Conservation (phyloP, 2,797 vertebrate species). For the Argya squamiceps region DNA sequence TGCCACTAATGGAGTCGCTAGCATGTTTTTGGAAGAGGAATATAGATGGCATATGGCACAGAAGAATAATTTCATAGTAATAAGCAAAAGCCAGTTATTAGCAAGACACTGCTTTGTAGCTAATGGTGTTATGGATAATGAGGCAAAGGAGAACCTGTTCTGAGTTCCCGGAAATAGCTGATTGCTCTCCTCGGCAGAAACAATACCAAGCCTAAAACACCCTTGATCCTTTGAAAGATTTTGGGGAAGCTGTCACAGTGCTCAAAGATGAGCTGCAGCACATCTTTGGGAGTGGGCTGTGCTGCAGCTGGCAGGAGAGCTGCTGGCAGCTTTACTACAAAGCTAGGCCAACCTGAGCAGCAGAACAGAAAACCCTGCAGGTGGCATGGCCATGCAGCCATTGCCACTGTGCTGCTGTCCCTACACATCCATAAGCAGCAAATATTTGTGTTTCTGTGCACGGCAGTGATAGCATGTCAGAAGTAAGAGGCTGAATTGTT, state of each 20-base stretch:
- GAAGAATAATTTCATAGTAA: slow-evolving; percentile 51
- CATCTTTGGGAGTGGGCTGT: neutral
- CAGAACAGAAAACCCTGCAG: neutral
- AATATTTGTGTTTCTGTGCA: neutral
- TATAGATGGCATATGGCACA: slow-evolving; percentile 29
- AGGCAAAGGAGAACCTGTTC: neutral
- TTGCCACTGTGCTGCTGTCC: neutral
- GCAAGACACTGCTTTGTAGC: neutral
- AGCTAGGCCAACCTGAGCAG: neutral
- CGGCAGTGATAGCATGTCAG: neutral
- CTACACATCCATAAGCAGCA: accelerated
- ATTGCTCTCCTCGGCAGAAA: neutral
- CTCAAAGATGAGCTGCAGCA: neutral
- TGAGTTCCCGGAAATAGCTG: neutral
- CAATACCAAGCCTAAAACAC: neutral
- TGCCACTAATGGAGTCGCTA: slow-evolving; percentile 22
- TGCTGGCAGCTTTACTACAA: neutral
- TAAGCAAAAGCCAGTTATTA: slow-evolving; percentile 42
- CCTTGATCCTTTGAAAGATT: neutral
- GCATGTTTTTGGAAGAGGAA: slow-evolving; percentile 42
- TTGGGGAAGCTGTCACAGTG: neutral
- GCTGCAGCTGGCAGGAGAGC: neutral
- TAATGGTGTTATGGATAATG: slow-evolving; percentile 33
- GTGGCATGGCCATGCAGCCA: neutral
- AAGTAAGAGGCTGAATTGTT: neutral